Evolutionary conservation across 2,113 vertebrate genomes (phyloP), one percentile per base, ranked within the genome.

Genomic region (Rhynchopsitta pachyrhyncha): DNA sequence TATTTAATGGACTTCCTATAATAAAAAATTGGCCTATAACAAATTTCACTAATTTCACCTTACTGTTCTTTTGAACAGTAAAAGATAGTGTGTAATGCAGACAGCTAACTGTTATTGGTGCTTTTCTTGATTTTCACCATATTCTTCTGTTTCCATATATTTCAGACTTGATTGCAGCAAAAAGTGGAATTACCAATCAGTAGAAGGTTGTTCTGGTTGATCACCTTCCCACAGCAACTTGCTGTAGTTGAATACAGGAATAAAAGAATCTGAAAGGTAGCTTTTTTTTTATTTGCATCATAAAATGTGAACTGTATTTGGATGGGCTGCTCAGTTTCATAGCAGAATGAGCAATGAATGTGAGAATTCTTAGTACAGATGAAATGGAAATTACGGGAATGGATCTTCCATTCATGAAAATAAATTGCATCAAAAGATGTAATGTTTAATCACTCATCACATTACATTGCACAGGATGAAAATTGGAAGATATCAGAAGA

Each of bases 351-450:
- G 17, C 20, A 80, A 55, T 35, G n/a, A 63, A 49, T 39, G 3
- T 46, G 49, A n/a, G 46, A 67, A 52, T 31, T 75, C 14, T 60
- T 35, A 33, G 13, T 33, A 42, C 11, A 37, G 55, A 41, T 60
- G 12, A 66, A 92, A 35, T 25, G 18, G 59, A 76, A 84, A 44
- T 67, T 75, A n/a, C 7, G 8, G 17, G 22, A 13, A 24, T 3
- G 3, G 39, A 85, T 35, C 18, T 60, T 74, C 37, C 17, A 39
- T 67, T 23, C 6, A 14, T 52, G 17, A 13, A 69, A 82, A 73
- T 27, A 62, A 68, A 60, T 59, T 6, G 4, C 8, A 49, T 63
- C 3, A 20, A 42, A 11, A n/a, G 0, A 1, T 41, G n/a, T 28
- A 83, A 47, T 33, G 4, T 74, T 73, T 77, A 70, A 50, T 75